phyloP scores from a whole-genome alignment of 2,113 vertebrate species.

The Gopherus flavomarginatus region DNA sequence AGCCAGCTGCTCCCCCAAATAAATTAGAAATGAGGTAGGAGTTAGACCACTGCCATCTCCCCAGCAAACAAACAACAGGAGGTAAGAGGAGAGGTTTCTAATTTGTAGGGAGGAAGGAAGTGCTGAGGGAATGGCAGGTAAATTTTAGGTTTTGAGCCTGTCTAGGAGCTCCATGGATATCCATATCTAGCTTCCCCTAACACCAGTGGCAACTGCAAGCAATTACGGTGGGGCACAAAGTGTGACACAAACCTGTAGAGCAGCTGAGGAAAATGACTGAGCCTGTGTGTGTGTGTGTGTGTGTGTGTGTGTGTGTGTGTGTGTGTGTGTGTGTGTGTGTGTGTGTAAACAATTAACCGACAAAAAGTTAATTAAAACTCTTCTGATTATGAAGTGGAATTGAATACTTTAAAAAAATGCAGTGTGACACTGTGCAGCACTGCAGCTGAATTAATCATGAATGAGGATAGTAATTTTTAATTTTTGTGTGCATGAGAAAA shows the following conservation, averaged over 20 bases:
- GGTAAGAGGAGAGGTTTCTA: not conserved
- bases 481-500: constrained; percentile 79
- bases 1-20: not conserved
- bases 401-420: constrained; percentile 79
- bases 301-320: no score
- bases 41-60: not conserved
- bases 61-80: not conserved
- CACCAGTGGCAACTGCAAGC: not conserved
- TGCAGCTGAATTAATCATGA: constrained; percentile 83
- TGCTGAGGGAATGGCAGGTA: not conserved
- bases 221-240: not conserved
- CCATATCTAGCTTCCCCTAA: not conserved
- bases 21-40: not conserved
- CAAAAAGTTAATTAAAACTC: constrained; percentile 82
- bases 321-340: no score
- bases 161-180: not conserved
- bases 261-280: constrained; percentile 66
- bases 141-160: not conserved
- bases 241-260: not conserved
- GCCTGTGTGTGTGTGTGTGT: not conserved
- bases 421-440: constrained; percentile 71
- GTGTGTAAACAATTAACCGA: constrained; percentile 62
- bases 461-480: constrained; percentile 77
- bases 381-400: constrained; percentile 77
- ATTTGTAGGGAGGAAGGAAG: not conserved